Evolutionary conservation across 2,797 vertebrate species (phyloP).

Genomic region (Salarias fasciatus): DNA sequence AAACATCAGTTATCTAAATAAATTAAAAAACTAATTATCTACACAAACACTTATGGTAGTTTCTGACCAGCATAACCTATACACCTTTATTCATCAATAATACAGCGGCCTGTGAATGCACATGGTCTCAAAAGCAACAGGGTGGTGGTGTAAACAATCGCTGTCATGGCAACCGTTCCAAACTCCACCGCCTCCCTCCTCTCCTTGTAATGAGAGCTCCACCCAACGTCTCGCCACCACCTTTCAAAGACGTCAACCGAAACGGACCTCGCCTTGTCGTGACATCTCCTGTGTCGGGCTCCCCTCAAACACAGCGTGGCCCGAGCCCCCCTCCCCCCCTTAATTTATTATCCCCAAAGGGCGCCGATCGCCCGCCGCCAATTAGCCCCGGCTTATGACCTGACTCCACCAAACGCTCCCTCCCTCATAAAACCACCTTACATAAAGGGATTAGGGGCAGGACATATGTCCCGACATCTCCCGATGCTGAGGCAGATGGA

Average conservation of each 20-base stretch:
- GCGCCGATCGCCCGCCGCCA: constrained; percentile 33
- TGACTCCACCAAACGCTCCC: constrained; percentile 22
- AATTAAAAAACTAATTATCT: constrained; percentile 10
- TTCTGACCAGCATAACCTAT: no score
- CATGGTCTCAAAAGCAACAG: constrained; percentile 41
- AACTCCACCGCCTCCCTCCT: constrained; percentile 18
- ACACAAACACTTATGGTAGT: background rate
- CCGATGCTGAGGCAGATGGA: constrained; percentile 29
- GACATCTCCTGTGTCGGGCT: background rate
- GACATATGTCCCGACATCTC: constrained; percentile 56
- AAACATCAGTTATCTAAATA: constrained; percentile 6
- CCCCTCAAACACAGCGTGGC: background rate
- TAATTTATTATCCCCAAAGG: constrained; percentile 8
- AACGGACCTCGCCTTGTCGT: no score
- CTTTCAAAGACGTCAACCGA: constrained; percentile 7
- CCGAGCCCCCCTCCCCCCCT: constrained; percentile 8
- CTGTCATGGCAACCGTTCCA: constrained; percentile 65
- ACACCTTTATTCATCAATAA: constrained; percentile 5
- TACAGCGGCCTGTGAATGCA: background rate
- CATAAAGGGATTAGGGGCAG: constrained; percentile 57
- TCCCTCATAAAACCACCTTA: constrained; percentile 40
- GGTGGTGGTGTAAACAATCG: constrained; percentile 39
- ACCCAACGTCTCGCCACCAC: constrained; percentile 8
- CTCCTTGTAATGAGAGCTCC: constrained; percentile 6
- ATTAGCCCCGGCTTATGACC: constrained; percentile 63